Evolutionary conservation across 2,888 invertebrate genomes (phyloP).

Genomic region (Drosophila lacicola): DNA sequence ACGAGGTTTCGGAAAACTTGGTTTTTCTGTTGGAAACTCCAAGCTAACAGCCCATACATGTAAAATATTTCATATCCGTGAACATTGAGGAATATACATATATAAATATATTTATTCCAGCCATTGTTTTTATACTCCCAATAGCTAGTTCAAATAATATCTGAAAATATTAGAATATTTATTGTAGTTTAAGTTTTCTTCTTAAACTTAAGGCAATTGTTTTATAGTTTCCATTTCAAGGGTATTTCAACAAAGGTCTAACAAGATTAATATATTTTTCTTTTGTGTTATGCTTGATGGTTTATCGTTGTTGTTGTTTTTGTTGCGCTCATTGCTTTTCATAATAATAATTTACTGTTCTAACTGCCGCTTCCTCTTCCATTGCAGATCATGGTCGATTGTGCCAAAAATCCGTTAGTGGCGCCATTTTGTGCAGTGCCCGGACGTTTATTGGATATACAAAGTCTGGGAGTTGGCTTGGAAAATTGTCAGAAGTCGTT

Average conservation of each 20-base stretch:
- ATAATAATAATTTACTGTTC: conserved; percentile 72
- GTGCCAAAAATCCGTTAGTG: conserved; percentile 92
- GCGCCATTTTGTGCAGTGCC: conserved; percentile 91
- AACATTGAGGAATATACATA: background rate
- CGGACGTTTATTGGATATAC: conserved; percentile 91
- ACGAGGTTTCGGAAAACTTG: no score
- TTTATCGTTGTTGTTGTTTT: conserved; percentile 45
- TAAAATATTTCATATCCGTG: background rate
- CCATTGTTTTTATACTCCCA: no score
- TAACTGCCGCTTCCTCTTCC: conserved; percentile 56
- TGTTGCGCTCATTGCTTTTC: conserved; percentile 59
- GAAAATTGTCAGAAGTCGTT: conserved; percentile 96
- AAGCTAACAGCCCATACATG: no score
- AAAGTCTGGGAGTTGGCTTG: conserved; percentile 90
- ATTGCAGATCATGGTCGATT: conserved; percentile 92
- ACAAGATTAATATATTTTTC: conserved; percentile 9
- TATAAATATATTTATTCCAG: no score
- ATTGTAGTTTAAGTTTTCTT: background rate
- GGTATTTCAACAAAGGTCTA: conserved; percentile 15
- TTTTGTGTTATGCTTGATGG: conserved; percentile 49
- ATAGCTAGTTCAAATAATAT: no score
- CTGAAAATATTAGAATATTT: no score
- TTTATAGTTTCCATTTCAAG: conserved; percentile 4
- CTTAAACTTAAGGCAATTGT: background rate
- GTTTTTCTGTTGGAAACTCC: no score